These are phyloP conservation scores for Boloria euphrosyne DNA, from an alignment of 2,888 invertebrate species.

Conservation along the genomic window DNA sequence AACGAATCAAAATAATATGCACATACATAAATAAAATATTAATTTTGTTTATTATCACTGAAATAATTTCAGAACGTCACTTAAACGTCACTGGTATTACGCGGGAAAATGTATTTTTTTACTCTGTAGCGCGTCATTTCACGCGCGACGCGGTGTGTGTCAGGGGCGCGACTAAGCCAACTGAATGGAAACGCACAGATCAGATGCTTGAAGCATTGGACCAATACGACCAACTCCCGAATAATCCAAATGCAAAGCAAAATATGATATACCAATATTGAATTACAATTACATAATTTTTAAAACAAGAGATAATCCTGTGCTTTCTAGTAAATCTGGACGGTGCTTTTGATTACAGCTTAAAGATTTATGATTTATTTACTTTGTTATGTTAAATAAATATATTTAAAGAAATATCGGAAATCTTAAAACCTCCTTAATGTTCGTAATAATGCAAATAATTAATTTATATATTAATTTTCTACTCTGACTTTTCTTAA, in stretches of 20 bases:
- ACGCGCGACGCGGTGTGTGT: conserved; percentile 49
- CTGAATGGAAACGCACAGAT: conserved; percentile 14
- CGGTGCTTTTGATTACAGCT: no score
- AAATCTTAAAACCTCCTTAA: no score
- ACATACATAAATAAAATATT: conserved; percentile 3
- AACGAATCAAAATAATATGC: neutral
- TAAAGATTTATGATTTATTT: no score
- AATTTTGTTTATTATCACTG: conserved; percentile 5
- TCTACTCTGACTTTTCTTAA: no score
- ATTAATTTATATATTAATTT: no score
- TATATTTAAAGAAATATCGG: no score
- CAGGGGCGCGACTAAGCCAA: conserved; percentile 48
- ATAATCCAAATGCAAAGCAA: conserved; percentile 1
- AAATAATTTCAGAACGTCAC: conserved; percentile 25
- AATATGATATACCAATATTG: neutral
- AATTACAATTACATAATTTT: neutral
- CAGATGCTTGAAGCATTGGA: conserved; percentile 19
- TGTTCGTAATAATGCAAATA: no score
- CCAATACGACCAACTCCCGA: conserved; percentile 8
- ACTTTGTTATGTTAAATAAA: no score
- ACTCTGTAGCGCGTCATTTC: conserved; percentile 41
- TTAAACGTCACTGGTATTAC: conserved; percentile 34
- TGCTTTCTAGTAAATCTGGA: no score
- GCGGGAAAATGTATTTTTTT: conserved; percentile 37
- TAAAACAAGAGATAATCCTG: no score